Percentiles rank a stretch among this genome's conserved stretches.
These are phyloP conservation scores for Pseudoips prasinana DNA, from an alignment of 2,888 invertebrate species.

Conservation along the genomic window DNA sequence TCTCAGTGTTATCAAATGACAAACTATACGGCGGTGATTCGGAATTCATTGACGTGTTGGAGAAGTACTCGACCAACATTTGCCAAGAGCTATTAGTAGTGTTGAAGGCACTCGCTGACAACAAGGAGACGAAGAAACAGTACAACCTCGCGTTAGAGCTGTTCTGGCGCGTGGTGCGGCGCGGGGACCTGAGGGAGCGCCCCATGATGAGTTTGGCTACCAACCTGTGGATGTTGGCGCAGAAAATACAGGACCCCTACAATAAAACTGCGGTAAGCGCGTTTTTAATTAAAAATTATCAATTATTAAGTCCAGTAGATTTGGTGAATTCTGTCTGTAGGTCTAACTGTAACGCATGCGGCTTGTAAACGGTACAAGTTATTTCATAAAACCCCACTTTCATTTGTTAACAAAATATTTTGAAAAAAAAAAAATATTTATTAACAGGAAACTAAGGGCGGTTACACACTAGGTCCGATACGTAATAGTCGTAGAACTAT, in stretches of 20 bases:
- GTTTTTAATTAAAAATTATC: too few species aligned
- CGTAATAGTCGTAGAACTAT: too few species aligned
- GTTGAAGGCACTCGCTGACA: slow-evolving; percentile 86
- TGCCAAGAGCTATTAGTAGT: slow-evolving; percentile 88
- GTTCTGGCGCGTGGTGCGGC: slow-evolving; percentile 84
- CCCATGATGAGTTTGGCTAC: slow-evolving; percentile 85
- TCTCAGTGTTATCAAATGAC: slow-evolving; percentile 95
- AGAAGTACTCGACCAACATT: slow-evolving; percentile 88
- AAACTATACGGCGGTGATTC: slow-evolving; percentile 94
- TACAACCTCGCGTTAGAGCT: slow-evolving; percentile 88
- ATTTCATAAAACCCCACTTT: too few species aligned
- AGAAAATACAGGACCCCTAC: slow-evolving; percentile 78
- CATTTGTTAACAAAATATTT: too few species aligned
- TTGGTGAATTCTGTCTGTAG: too few species aligned
- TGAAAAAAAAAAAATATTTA: too few species aligned
- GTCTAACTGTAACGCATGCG: too few species aligned
- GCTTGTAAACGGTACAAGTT: too few species aligned
- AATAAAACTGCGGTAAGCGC: slow-evolving; percentile 56
- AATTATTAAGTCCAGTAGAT: too few species aligned
- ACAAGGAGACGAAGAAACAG: slow-evolving; percentile 85
- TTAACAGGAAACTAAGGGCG: too few species aligned
- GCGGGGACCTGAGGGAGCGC: slow-evolving; percentile 84
- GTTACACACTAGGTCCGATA: too few species aligned
- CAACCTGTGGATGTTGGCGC: slow-evolving; percentile 91
- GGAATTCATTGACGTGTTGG: slow-evolving; percentile 91